phyloP scores from a whole-genome alignment of 1,140 invertebrate genomes.

The Pseudomyrmex cubaensis region DNA sequence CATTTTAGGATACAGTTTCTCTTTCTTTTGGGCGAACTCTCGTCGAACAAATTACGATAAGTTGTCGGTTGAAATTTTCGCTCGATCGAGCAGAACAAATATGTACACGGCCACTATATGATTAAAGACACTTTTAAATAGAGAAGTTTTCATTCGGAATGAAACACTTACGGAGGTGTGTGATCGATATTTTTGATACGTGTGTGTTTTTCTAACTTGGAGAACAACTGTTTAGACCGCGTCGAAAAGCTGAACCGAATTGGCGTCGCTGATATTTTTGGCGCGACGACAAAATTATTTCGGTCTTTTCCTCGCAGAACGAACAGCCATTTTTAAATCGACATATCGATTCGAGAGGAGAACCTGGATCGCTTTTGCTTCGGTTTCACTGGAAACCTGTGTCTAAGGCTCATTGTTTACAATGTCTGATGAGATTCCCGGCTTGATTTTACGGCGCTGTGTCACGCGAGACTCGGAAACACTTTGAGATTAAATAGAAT shows the following conservation, averaged over 20 bases:
- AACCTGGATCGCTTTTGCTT: background rate
- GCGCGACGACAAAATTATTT: background rate
- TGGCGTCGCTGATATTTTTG: background rate
- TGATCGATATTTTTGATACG: constrained; percentile 19
- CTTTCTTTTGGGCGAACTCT: background rate
- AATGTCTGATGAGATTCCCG: constrained; percentile 28
- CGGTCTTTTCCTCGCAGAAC: background rate
- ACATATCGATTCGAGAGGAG: background rate
- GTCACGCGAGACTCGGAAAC: background rate
- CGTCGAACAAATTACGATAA: background rate
- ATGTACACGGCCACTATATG: too few relatives aligned
- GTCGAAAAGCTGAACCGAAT: background rate
- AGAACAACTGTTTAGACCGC: constrained; percentile 2
- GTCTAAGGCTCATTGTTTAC: constrained; percentile 49
- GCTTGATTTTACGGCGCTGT: background rate
- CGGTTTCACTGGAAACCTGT: constrained; percentile 45
- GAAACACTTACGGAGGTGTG: background rate
- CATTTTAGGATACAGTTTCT: background rate
- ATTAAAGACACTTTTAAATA: background rate
- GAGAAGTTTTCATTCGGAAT: background rate
- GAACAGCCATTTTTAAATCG: too few relatives aligned
- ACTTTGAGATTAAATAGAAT: background rate
- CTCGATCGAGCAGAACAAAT: background rate
- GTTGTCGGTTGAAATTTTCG: background rate
- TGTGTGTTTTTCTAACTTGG: background rate